A percentile compares a stretch with the other conserved stretches of the same genome.
Conservation (phyloP, 1,140 invertebrate species). For the Diplogasteroides magnus region DNA sequence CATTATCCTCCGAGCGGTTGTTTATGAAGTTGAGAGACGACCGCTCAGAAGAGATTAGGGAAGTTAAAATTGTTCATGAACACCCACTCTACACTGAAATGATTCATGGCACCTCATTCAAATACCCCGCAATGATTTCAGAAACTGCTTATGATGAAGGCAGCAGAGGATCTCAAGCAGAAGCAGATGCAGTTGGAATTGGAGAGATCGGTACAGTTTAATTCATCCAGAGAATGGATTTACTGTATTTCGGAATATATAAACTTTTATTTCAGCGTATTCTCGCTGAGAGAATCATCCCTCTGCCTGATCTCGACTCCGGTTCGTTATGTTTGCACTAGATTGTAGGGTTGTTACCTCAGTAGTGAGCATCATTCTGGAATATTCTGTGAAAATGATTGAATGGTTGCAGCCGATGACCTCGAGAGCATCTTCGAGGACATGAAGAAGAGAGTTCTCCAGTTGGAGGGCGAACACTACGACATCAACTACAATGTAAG, state of each 20-base stretch:
- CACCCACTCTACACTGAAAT: too few species aligned
- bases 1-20: background rate
- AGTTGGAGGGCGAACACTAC: constrained; percentile 91
- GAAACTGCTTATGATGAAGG: constrained; percentile 94
- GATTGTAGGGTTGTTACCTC: background rate
- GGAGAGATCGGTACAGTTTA: too few species aligned
- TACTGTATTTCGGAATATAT: too few species aligned
- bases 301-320: constrained; percentile 36
- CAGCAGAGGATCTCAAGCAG: constrained; percentile 96
- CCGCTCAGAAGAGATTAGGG: background rate
- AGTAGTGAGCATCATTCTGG: background rate
- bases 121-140: constrained; percentile 44
- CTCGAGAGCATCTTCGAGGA: constrained; percentile 87
- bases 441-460: constrained; percentile 81
- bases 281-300: constrained; percentile 77
- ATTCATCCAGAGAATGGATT: too few species aligned
- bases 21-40: constrained; percentile 41
- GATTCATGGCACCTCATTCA: too few species aligned
- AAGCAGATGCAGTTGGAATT: constrained; percentile 95
- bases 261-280: too few species aligned
- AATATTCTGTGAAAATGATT: constrained; percentile 24
- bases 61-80: too few species aligned
- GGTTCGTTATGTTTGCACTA: background rate
- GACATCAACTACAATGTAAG: constrained; percentile 63
- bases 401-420: constrained; percentile 72